phyloP scores from a whole-genome alignment of 2,888 invertebrate genomes.

The Dasysyrphus tricinctus region DNA sequence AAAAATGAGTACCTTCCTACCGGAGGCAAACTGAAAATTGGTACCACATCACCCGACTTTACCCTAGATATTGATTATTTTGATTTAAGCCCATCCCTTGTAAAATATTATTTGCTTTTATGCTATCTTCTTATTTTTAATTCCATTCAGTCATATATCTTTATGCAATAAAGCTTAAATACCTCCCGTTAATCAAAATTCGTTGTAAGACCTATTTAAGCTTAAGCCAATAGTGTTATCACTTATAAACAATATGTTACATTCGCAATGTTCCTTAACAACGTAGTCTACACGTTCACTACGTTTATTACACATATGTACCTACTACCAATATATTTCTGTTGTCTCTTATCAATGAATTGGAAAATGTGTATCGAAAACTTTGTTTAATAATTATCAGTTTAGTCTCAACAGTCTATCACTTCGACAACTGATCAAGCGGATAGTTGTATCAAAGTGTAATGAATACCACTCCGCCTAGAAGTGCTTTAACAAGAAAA shows the following conservation, averaged over 20 bases:
- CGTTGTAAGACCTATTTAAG: not conserved
- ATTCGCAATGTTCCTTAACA: not conserved
- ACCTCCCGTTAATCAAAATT: too few species aligned
- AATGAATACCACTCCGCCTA: not conserved
- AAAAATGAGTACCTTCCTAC: too few species aligned
- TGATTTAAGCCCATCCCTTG: too few species aligned
- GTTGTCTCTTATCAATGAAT: slow-evolving; percentile 1
- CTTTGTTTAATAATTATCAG: not conserved
- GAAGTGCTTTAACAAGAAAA: not conserved
- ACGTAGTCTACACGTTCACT: not conserved
- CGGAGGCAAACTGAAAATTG: too few species aligned
- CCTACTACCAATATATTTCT: not conserved
- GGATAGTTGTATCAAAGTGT: not conserved
- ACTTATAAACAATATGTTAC: not conserved
- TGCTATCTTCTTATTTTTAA: too few species aligned
- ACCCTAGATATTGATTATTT: too few species aligned
- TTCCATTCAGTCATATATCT: too few species aligned
- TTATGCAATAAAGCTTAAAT: too few species aligned
- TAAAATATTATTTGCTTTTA: too few species aligned
- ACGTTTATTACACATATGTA: too few species aligned
- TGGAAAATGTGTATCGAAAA: not conserved
- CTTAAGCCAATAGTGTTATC: not conserved
- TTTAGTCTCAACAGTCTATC: not conserved
- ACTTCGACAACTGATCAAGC: not conserved
- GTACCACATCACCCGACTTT: too few species aligned